Evolutionary conservation across 1,140 invertebrate species (phyloP), one percentile per base, ranked within the genome.

Genomic region (Magallana gigas): DNA sequence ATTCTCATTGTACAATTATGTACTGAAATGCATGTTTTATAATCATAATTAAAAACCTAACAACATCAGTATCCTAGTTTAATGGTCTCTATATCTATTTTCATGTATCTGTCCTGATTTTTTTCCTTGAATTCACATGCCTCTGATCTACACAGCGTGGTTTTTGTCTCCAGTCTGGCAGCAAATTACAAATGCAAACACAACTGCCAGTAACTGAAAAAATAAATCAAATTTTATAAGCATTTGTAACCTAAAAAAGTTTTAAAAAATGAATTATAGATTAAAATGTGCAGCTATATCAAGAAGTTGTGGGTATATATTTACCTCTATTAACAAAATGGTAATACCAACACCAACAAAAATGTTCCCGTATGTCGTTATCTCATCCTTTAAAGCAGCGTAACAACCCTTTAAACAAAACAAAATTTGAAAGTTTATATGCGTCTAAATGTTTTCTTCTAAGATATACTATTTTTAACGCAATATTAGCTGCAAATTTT

Each of bases 261-360:
- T 5, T 8, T 1, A 59, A 1, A 59, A 1, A 59, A 59, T 9
- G 14, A 14, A 59, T 9, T 8, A 12, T 9, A 59, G 16, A 60
- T 0, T 14, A 8, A 60, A 16, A 60, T 16, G 8, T 14, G 3
- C 8, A 16, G 0, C 11, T 16, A 60, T 8, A 9, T 59, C 58
- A 9, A 59, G 1, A 59, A 0, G 58, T 14, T 14, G 58, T 23
- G 0, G 0, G 8, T 14, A 14, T 59, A 14, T 60, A 1, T 60
- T 60, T 71, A 71, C 68, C 68, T 71, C 68, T 8, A 71, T 71
- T 23, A 71, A 23, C 12, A 71, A n/a, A 8, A 71, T 71, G 6
- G 68, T 71, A 29, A 71, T 71, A 8, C 68, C 68, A 29, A 71
- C 68, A 23, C 68, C 68, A 11, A 71, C 18, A 29, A 71, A 71